Conservation (phyloP, 2,113 vertebrate species). For the Fulmarus glacialis region DNA sequence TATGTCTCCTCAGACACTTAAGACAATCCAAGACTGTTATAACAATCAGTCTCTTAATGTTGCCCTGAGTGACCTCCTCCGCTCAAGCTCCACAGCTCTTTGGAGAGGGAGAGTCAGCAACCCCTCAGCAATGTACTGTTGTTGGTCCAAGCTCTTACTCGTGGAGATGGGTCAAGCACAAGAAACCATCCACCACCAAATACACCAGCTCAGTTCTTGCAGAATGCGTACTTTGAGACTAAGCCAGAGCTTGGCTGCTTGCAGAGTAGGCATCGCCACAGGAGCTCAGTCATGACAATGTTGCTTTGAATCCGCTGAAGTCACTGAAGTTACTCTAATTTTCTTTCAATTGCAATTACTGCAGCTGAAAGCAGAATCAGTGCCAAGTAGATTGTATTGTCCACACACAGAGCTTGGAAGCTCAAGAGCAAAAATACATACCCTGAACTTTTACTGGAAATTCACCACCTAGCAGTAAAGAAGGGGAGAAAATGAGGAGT, state of each 20-base stretch:
- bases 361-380: neutral
- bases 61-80: fast-evolving
- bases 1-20: neutral
- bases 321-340: neutral
- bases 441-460: neutral
- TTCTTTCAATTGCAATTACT: neutral
- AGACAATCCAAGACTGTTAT: neutral
- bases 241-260: neutral
- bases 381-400: neutral
- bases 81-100: neutral
- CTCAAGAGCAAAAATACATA: neutral
- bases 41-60: neutral
- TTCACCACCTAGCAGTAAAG: neutral
- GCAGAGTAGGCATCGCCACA: neutral
- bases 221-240: neutral
- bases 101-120: neutral
- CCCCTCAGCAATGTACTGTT: neutral
- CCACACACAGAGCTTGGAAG: neutral
- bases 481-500: neutral
- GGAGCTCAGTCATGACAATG: neutral
- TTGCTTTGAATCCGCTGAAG: neutral
- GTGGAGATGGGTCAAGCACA: neutral
- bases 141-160: neutral
- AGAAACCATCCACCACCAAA: neutral
- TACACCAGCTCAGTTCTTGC: neutral